Evolutionary conservation across 2,888 invertebrate species (phyloP), one percentile per base, ranked within the genome.

Genomic region (Anthophora plumipes): DNA sequence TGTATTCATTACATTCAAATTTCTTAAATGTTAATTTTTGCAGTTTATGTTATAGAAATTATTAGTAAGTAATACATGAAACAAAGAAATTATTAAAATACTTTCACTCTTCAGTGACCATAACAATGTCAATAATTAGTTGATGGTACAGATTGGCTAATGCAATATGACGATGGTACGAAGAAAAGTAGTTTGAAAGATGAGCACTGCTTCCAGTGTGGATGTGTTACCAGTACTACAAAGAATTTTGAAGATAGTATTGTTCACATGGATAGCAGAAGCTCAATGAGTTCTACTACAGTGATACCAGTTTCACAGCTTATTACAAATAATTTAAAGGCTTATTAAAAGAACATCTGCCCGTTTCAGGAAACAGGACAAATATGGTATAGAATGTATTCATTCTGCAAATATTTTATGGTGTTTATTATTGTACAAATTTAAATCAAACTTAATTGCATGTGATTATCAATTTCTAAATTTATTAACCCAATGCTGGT

Each of bases 341-440:
- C 85, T 88, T 91, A 88, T 88, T 92, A 90, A 92, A 90, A 87
- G 90, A 90, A 86, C 90, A 90, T 85, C 90, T 90, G 79, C 90
- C 89, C 83, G 83, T 90, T 84, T 85, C 88, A 87, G 90, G 90
- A 86, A 91, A 88, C 87, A 91, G 90, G 86, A 89, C 89, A 82
- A 89, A 89, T 80, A 92, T 90, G 92, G 92, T 92, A 92, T 89
- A 89, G 80, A 78, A 83, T 63, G 59, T 75, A 59, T 20, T 6
- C 68, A 74, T 61, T 46, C 14, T 57, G 48, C 48, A 67, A 25
- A 73, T 59, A 66, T 48, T 59, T 50, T 52, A 48, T 73, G 22
- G 12, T 78, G n/a, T 57, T 68, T 48, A 17, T 31, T 63, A 41
- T 61, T 60, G 52, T 14, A 63, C 41, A 50, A 68, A 57, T 43